These are phyloP conservation scores for Ammodytes marinus DNA, from an alignment of 2,113 vertebrate genomes.

Conservation along the genomic window DNA sequence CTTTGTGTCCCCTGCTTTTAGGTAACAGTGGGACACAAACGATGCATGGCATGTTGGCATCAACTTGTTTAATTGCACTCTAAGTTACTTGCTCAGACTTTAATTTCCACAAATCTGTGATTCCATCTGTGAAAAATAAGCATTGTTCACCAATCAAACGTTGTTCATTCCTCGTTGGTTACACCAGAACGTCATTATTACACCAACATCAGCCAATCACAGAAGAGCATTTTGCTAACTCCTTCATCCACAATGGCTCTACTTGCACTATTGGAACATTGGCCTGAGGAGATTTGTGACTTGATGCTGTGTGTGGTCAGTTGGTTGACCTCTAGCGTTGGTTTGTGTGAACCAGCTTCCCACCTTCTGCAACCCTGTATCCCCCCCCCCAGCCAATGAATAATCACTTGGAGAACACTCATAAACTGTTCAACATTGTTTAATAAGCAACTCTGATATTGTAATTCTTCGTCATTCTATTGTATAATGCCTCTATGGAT, in stretches of 20 bases:
- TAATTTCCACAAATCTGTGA: not conserved
- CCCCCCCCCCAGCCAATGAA: not conserved
- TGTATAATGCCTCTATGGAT: conserved; percentile 71
- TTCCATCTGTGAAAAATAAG: not conserved
- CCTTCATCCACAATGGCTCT: conserved; percentile 25
- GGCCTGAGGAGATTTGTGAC: conserved; percentile 38
- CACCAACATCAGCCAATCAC: conserved; percentile 28
- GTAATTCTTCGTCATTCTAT: conserved; percentile 56
- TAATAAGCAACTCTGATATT: conserved; percentile 72
- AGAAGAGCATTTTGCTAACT: not conserved
- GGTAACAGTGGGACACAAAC: not conserved
- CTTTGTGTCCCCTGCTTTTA: not conserved
- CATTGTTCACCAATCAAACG: not conserved
- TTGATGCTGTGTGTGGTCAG: conserved; percentile 33
- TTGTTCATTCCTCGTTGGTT: not conserved
- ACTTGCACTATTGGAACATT: conserved; percentile 45
- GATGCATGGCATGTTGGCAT: not conserved
- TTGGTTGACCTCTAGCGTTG: conserved; percentile 44
- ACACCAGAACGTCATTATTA: not conserved
- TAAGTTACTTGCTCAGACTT: not conserved
- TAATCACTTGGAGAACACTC: conserved; percentile 14
- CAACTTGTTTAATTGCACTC: not conserved
- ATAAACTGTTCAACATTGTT: conserved; percentile 56
- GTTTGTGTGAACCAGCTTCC: not conserved
- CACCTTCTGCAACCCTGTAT: not conserved